phyloP scores from a whole-genome alignment of 2,888 invertebrate species.

The Dorcus hopei region DNA sequence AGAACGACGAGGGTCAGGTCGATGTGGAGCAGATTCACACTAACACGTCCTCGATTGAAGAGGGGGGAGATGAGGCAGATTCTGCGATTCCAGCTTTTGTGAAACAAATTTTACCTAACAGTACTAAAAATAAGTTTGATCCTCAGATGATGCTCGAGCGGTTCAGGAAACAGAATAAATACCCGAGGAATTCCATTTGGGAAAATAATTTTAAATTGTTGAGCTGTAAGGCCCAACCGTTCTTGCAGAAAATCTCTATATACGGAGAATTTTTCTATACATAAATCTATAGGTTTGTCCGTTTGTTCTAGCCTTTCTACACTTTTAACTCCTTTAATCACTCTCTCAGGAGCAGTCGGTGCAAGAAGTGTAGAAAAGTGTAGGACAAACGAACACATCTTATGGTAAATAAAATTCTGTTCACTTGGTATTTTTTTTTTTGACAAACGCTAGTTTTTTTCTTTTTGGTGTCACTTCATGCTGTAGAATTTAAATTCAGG shows the following conservation, averaged over 20 bases:
- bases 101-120: constrained; percentile 54
- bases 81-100: constrained; percentile 31
- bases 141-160: constrained; percentile 69
- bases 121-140: constrained; percentile 61
- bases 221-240: constrained; percentile 78
- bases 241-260: constrained; percentile 72
- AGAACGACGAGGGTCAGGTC: constrained; percentile 31
- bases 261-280: constrained; percentile 71
- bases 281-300: constrained; percentile 13
- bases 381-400: no score
- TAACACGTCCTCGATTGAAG: constrained; percentile 24
- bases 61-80: constrained; percentile 20
- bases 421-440: no score
- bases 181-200: constrained; percentile 60
- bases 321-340: no score
- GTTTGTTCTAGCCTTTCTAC: no score
- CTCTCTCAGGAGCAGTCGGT: no score
- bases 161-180: constrained; percentile 60
- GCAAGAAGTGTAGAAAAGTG: no score
- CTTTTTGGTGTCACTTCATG: no score
- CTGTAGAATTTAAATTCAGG: no score
- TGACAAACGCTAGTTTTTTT: no score
- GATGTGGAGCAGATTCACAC: constrained; percentile 25
- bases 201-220: constrained; percentile 64
- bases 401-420: no score